Conservation (phyloP, 2,797 vertebrate genomes). For the Microtus obscurus region DNA sequence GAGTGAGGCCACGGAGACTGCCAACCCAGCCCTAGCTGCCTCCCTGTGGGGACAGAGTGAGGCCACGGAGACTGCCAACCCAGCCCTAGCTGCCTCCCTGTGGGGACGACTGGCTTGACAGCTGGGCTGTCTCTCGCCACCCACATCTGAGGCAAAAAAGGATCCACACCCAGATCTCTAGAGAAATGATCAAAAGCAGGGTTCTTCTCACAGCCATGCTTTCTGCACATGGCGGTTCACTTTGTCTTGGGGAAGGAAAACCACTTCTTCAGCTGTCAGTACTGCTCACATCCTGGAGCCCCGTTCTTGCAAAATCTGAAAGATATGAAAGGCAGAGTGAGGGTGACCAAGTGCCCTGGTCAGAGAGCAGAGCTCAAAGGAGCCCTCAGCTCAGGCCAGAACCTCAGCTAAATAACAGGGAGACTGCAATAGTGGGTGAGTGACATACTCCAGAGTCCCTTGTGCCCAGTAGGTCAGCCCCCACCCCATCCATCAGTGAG, state of each 20-base stretch:
- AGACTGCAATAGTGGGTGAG: neutral
- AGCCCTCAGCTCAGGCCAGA: neutral
- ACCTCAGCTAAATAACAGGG: too few species aligned
- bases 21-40: neutral
- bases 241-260: constrained; percentile 83
- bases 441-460: neutral
- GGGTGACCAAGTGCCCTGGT: neutral
- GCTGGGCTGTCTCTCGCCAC: constrained; percentile 73
- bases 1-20: constrained; percentile 58
- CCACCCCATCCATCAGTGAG: neutral
- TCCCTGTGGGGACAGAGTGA: constrained; percentile 32
- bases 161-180: constrained; percentile 85
- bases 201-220: constrained; percentile 82
- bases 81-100: neutral
- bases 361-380: neutral
- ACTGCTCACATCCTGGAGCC: constrained; percentile 97
- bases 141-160: constrained; percentile 81
- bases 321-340: constrained; percentile 71
- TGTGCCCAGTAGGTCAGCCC: neutral
- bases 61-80: constrained; percentile 17
- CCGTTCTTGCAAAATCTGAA: constrained; percentile 98
- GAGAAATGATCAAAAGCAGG: constrained; percentile 87
- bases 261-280: constrained; percentile 82
- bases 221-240: constrained; percentile 84
- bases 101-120: constrained; percentile 59